phyloP scores from a whole-genome alignment of 2,888 invertebrate genomes.

The Perizoma affinitatum region DNA sequence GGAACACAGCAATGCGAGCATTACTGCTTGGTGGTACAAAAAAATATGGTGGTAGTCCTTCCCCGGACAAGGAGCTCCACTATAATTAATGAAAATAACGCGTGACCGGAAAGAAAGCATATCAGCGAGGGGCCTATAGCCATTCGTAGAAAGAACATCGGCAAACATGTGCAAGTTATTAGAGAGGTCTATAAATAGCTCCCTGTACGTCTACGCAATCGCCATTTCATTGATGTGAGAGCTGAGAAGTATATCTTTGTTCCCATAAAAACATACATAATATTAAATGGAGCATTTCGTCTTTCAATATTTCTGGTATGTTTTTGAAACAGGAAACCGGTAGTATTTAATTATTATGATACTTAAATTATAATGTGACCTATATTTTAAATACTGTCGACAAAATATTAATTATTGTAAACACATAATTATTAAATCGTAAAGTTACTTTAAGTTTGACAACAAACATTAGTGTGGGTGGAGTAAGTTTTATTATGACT shows the following conservation, averaged over 20 bases:
- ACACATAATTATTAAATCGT: too few species aligned
- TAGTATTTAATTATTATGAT: slow-evolving; percentile 32
- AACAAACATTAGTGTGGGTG: too few species aligned
- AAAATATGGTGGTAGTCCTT: too few species aligned
- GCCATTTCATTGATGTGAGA: slow-evolving; percentile 32
- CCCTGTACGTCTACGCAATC: slow-evolving; percentile 26
- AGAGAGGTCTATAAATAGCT: slow-evolving; percentile 23
- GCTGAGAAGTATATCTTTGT: slow-evolving; percentile 34
- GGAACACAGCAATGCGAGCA: too few species aligned
- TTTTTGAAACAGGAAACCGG: slow-evolving; percentile 34
- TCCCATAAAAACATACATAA: slow-evolving; percentile 37
- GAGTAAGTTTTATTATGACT: neutral
- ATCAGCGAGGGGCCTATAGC: too few species aligned
- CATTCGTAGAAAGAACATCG: neutral
- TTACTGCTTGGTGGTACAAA: too few species aligned
- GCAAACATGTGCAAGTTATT: slow-evolving; percentile 26
- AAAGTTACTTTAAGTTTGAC: too few species aligned
- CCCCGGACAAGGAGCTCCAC: too few species aligned
- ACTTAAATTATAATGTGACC: slow-evolving; percentile 24
- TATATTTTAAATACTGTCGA: neutral
- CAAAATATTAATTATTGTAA: too few species aligned
- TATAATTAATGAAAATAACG: too few species aligned
- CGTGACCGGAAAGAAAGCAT: too few species aligned
- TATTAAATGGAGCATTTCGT: slow-evolving; percentile 21
- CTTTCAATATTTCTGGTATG: slow-evolving; percentile 6